phyloP scores from a whole-genome alignment of 2,113 vertebrate genomes.

The Ictalurus punctatus region DNA sequence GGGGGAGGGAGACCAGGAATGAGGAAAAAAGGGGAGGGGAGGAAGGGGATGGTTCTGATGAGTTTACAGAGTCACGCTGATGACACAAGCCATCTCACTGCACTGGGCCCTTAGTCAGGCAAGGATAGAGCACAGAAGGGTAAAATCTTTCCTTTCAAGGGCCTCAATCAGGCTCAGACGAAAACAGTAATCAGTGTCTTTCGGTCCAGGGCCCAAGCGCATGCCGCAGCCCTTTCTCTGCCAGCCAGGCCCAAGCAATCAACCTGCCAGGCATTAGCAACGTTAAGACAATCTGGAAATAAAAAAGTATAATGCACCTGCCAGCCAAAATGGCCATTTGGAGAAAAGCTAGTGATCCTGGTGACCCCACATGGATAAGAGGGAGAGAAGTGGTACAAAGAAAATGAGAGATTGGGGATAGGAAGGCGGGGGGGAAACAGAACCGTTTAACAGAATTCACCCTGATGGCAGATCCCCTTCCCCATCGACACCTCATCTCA shows the following conservation, averaged over 20 bases:
- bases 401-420: conserved; percentile 76
- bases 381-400: conserved; percentile 66
- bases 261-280: conserved; percentile 99
- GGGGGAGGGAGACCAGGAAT: neutral
- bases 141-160: conserved; percentile 99
- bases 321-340: conserved; percentile 99
- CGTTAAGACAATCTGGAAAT: conserved; percentile 99
- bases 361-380: conserved; percentile 90
- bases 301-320: conserved; percentile 99
- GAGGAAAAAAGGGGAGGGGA: neutral
- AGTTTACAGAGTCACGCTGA: conserved; percentile 99
- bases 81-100: conserved; percentile 97
- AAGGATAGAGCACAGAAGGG: conserved; percentile 93
- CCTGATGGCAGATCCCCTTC: conserved; percentile 94
- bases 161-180: conserved; percentile 99
- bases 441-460: conserved; percentile 97
- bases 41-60: conserved; percentile 82
- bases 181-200: conserved; percentile 99
- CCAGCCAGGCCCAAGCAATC: conserved; percentile 99
- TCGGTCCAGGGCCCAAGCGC: conserved; percentile 90
- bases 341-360: conserved; percentile 99
- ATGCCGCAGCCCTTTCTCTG: conserved; percentile 95
- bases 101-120: conserved; percentile 89
- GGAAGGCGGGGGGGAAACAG: conserved; percentile 80
- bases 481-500: conserved; percentile 96